Conservation (phyloP, 2,797 vertebrate genomes). For the Hybognathus amarus region DNA sequence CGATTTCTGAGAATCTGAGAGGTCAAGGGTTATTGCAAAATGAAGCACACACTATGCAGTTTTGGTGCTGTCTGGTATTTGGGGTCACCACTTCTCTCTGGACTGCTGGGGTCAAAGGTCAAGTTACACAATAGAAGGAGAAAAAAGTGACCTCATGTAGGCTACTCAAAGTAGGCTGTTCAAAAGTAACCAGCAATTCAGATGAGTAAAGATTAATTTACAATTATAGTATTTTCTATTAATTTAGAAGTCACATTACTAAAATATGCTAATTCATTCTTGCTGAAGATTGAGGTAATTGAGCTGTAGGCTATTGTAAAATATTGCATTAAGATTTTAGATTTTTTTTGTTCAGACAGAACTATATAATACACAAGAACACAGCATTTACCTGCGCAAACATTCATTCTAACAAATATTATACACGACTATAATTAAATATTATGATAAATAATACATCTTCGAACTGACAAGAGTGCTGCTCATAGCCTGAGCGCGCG, state of each 20-base stretch:
- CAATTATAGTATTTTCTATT: background rate
- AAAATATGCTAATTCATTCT: background rate
- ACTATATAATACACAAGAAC: background rate
- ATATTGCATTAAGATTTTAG: background rate
- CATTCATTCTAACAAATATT: background rate
- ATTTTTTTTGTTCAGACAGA: background rate
- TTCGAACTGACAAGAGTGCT: background rate
- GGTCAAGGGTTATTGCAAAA: conserved; percentile 8
- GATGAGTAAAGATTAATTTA: background rate
- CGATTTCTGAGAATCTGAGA: background rate
- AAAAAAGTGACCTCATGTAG: conserved; percentile 41
- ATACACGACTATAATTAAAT: background rate
- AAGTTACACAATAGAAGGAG: conserved; percentile 38
- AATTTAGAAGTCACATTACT: background rate
- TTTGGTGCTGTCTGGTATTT: conserved; percentile 16
- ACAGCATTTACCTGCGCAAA: background rate
- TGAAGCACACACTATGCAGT: background rate
- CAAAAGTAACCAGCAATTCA: conserved; percentile 33
- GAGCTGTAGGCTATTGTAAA: background rate
- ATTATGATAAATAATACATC: background rate
- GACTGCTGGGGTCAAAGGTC: conserved; percentile 43
- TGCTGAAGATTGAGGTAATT: background rate
- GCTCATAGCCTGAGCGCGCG: too few species aligned
- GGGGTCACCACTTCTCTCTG: conserved; percentile 31
- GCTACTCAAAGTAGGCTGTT: conserved; percentile 11